Evolutionary conservation across 2,888 invertebrate species (phyloP).

Genomic region (Eueremaeus valkanovi): DNA sequence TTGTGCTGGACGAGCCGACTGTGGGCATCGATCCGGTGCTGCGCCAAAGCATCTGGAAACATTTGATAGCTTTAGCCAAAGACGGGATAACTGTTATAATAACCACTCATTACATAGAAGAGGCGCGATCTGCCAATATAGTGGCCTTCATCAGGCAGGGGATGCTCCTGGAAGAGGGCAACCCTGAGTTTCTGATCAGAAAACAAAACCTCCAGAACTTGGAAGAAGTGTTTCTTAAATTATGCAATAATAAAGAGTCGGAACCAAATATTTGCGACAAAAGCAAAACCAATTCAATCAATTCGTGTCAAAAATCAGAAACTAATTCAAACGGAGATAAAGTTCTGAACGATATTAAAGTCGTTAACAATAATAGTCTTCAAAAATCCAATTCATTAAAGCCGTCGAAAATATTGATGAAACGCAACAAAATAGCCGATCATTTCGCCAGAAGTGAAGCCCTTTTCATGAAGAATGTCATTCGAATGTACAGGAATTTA

Average conservation of each 20-base stretch:
- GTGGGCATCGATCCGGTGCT: slow-evolving; percentile 87
- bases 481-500: slow-evolving; percentile 50
- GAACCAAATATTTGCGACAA: not conserved
- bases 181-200: slow-evolving; percentile 49
- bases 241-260: slow-evolving; percentile 54
- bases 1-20: slow-evolving; percentile 65
- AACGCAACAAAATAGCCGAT: slow-evolving; percentile 34
- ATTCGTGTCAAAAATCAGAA: not conserved
- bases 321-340: not conserved
- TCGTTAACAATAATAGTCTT: not conserved
- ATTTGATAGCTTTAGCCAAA: slow-evolving; percentile 3
- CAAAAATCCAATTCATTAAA: slow-evolving; percentile 3
- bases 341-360: not conserved
- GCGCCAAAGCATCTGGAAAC: slow-evolving; percentile 48
- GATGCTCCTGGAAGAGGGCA: slow-evolving; percentile 51
- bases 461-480: slow-evolving; percentile 51
- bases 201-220: slow-evolving; percentile 34
- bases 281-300: not conserved
- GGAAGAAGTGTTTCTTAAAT: slow-evolving; percentile 72
- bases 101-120: slow-evolving; percentile 92
- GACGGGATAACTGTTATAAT: slow-evolving; percentile 54
- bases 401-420: slow-evolving; percentile 30
- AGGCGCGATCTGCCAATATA: slow-evolving; percentile 59
- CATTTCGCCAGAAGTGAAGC: slow-evolving; percentile 46
- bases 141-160: slow-evolving; percentile 53